phyloP scores from a whole-genome alignment of 2,888 invertebrate species.

The Eumerus sabulonum region DNA sequence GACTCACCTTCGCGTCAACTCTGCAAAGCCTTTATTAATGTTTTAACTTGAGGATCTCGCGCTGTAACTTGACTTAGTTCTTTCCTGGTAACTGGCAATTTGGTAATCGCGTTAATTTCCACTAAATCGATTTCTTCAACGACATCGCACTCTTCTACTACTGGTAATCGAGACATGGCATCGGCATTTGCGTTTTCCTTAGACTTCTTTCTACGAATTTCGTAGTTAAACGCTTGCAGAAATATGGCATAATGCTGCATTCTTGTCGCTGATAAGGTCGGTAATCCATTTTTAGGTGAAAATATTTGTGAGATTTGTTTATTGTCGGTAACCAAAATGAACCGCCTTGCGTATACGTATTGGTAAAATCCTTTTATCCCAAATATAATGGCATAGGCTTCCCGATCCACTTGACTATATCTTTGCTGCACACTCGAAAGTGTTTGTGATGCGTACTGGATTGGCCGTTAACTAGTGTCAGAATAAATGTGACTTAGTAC shows the following conservation, averaged over 20 bases:
- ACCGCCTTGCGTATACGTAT: slow-evolving; percentile 75
- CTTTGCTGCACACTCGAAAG: slow-evolving; percentile 38
- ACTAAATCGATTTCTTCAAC: slow-evolving; percentile 1
- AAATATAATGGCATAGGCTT: slow-evolving; percentile 72
- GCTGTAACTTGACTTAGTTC: not conserved
- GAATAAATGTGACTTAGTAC: slow-evolving; percentile 31
- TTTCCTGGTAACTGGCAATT: not conserved
- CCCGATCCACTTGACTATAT: slow-evolving; percentile 36
- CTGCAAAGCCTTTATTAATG: slow-evolving; percentile 22
- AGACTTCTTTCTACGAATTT: slow-evolving; percentile 50
- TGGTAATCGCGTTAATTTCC: not conserved
- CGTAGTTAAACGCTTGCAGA: slow-evolving; percentile 46
- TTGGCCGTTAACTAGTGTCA: slow-evolving; percentile 24
- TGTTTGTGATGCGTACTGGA: slow-evolving; percentile 42
- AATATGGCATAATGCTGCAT: slow-evolving; percentile 64
- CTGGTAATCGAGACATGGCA: slow-evolving; percentile 61
- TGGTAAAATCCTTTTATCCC: slow-evolving; percentile 75
- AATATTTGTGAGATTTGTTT: slow-evolving; percentile 62
- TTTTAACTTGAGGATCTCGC: slow-evolving; percentile 17
- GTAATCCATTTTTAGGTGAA: slow-evolving; percentile 53
- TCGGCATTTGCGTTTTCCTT: slow-evolving; percentile 66
- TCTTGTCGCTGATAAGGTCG: slow-evolving; percentile 52
- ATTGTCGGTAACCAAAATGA: slow-evolving; percentile 73
- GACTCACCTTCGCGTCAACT: slow-evolving; percentile 41
- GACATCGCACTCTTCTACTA: not conserved